phyloP scores from a whole-genome alignment of 2,113 vertebrate genomes.

The Prietella phreatophila region DNA sequence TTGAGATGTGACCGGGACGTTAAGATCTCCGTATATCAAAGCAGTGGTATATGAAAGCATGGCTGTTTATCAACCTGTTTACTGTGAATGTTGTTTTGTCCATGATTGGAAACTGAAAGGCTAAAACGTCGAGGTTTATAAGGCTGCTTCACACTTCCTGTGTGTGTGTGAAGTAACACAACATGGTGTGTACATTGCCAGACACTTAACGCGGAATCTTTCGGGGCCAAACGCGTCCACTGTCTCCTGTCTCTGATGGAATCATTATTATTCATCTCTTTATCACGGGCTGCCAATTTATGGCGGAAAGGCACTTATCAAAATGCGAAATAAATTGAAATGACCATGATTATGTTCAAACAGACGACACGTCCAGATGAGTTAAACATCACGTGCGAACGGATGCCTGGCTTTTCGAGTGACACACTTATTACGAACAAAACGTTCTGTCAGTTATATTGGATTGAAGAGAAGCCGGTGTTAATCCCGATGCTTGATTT shows the following conservation, averaged over 20 bases:
- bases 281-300: neutral
- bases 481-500: conserved; percentile 1
- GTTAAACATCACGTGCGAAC: neutral
- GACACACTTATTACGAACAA: neutral
- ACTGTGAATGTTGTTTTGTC: neutral
- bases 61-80: neutral
- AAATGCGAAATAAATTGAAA: neutral
- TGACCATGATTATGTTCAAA: neutral
- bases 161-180: too few relatives aligned
- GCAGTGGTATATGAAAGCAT: neutral
- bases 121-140: neutral
- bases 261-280: conserved; percentile 19
- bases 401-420: neutral
- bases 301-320: neutral
- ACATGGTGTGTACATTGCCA: neutral
- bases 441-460: neutral
- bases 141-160: neutral
- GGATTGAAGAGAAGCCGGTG: neutral
- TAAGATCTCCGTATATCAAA: neutral
- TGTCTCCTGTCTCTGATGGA: neutral
- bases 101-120: neutral
- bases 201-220: neutral
- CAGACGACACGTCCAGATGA: conserved; percentile 8
- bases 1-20: neutral
- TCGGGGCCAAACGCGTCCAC: neutral